Percentiles rank a stretch among this genome's conserved stretches.
Evolutionary conservation across 2,113 vertebrate genomes (phyloP).

Genomic region (Microtus montanus): DNA sequence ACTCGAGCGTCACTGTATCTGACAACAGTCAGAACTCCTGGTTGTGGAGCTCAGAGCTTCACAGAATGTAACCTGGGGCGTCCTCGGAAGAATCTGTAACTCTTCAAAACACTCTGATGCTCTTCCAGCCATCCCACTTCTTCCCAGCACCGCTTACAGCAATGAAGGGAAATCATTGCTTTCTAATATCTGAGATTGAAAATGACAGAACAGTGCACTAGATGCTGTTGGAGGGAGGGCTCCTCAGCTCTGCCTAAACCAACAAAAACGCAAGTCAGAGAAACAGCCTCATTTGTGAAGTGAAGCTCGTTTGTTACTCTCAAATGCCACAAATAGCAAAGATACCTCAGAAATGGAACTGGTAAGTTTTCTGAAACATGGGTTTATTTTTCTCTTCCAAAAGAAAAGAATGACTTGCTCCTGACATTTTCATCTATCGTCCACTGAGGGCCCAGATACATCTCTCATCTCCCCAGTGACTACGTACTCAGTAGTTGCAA

Average conservation of each 20-base stretch:
- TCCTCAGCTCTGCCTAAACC: constrained; percentile 72
- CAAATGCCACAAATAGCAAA: constrained; percentile 63
- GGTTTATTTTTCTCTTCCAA: not conserved
- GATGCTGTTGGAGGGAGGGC: constrained; percentile 53
- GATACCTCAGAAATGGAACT: constrained; percentile 41
- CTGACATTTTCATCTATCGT: not conserved
- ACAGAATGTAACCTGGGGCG: constrained; percentile 26
- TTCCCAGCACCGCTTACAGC: not conserved
- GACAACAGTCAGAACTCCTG: constrained; percentile 29
- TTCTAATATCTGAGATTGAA: constrained; percentile 20
- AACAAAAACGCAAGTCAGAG: constrained; percentile 54
- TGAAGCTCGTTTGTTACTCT: constrained; percentile 35
- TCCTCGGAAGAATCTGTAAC: constrained; percentile 5
- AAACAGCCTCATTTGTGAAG: constrained; percentile 66
- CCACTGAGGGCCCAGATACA: not conserved
- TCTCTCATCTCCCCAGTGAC: not conserved
- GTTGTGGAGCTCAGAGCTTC: constrained; percentile 9
- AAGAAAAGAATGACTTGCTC: not conserved
- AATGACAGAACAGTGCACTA: constrained; percentile 43
- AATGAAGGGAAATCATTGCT: constrained; percentile 20
- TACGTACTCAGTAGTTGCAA: not conserved
- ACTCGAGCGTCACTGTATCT: constrained; percentile 23
- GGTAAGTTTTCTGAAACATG: constrained; percentile 49
- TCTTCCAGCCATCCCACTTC: constrained; percentile 5
- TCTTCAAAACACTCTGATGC: constrained; percentile 6